Percentiles rank a stretch among this genome's conserved stretches.
These are phyloP conservation scores for Phalacrocorax pelagicus DNA, from an alignment of 2,113 vertebrate genomes.

Conservation along the genomic window DNA sequence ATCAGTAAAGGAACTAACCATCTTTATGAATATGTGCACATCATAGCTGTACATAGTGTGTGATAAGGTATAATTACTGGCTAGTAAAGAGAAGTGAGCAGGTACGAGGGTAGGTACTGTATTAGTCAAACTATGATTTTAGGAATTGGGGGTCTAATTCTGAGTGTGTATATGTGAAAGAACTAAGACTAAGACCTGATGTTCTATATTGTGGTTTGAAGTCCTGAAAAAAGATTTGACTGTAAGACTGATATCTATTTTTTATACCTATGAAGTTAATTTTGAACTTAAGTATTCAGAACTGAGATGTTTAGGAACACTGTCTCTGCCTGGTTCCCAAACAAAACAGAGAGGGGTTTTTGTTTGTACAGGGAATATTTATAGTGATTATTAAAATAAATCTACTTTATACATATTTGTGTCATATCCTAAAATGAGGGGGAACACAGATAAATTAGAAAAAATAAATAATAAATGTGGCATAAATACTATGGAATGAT, in stretches of 20 bases:
- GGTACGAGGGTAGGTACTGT: accelerated
- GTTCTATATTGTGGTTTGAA: background rate
- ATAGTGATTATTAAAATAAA: background rate
- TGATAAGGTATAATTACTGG: background rate
- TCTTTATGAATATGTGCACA: background rate
- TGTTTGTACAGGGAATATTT: background rate
- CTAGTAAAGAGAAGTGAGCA: background rate
- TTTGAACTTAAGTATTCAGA: background rate
- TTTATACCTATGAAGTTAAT: background rate
- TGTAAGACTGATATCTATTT: background rate
- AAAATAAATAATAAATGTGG: background rate
- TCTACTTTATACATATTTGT: background rate
- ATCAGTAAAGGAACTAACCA: background rate
- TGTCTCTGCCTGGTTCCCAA: background rate
- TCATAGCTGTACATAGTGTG: accelerated
- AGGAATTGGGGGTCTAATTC: background rate
- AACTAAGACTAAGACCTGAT: background rate
- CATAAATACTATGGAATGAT: background rate
- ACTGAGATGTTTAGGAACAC: background rate
- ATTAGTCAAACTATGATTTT: background rate
- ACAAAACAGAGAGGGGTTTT: background rate
- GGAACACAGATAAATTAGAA: background rate
- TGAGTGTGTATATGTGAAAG: background rate
- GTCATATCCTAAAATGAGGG: background rate
- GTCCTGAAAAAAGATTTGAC: background rate